Percentiles rank a stretch among this genome's conserved stretches.
Conservation (phyloP, 2,797 vertebrate genomes). For the Acestrorhynchus altus region DNA sequence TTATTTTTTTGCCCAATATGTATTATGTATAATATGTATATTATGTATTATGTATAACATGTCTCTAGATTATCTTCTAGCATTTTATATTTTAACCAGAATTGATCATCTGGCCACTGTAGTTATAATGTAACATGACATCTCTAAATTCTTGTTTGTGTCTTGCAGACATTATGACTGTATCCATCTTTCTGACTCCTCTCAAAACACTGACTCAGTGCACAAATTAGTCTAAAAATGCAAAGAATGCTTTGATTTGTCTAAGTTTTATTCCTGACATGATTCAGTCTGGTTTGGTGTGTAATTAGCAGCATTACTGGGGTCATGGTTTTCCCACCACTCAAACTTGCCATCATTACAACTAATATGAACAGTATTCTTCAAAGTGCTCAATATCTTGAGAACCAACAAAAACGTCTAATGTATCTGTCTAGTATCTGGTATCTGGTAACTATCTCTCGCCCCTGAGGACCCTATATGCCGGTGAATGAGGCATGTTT, state of each 20-base stretch:
- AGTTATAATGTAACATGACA: not conserved
- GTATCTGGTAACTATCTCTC: slow-evolving; percentile 2
- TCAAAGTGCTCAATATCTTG: slow-evolving; percentile 36
- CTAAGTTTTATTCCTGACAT: not conserved
- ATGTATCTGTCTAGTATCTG: slow-evolving; percentile 11
- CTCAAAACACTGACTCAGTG: slow-evolving; percentile 44
- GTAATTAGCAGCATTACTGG: slow-evolving; percentile 30
- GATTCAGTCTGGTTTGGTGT: slow-evolving; percentile 36
- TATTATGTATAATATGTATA: too few relatives aligned
- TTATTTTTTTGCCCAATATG: too few relatives aligned
- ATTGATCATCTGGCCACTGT: not conserved
- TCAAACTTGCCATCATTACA: slow-evolving; percentile 30
- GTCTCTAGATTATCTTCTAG: not conserved
- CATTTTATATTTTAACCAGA: not conserved
- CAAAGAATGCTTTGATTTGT: slow-evolving; percentile 52
- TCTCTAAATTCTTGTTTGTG: not conserved
- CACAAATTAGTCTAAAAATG: slow-evolving; percentile 42
- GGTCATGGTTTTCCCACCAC: slow-evolving; percentile 32
- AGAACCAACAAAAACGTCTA: slow-evolving; percentile 33
- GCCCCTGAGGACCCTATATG: slow-evolving; percentile 29
- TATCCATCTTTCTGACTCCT: slow-evolving; percentile 31
- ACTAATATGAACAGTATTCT: slow-evolving; percentile 40
- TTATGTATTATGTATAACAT: too few relatives aligned
- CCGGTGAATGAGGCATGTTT: slow-evolving; percentile 52
- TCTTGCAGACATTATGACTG: slow-evolving; percentile 2